Evolutionary conservation across 1,140 invertebrate genomes (phyloP).

Genomic region (Ceratina calcarata): DNA sequence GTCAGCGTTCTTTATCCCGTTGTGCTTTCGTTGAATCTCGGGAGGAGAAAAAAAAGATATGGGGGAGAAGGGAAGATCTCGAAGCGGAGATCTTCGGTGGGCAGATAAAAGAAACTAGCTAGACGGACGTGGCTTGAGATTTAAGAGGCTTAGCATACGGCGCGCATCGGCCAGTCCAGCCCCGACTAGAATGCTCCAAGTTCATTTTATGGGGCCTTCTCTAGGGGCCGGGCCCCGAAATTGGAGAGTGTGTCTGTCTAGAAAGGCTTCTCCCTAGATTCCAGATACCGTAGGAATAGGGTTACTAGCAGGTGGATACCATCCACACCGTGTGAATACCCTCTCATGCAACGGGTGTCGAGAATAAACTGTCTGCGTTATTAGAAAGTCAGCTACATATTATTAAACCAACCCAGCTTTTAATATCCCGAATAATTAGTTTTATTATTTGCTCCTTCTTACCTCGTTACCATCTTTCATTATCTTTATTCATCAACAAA

Average conservation of each 20-base stretch:
- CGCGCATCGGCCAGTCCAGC: slow-evolving; percentile 26
- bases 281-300: slow-evolving; percentile 66
- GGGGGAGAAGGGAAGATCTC: slow-evolving; percentile 35
- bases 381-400: no score
- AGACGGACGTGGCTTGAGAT: slow-evolving; percentile 56
- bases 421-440: no score
- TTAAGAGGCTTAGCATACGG: slow-evolving; percentile 58
- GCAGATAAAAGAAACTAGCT: slow-evolving; percentile 46
- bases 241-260: slow-evolving; percentile 57
- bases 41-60: background rate
- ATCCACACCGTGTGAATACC: slow-evolving; percentile 51
- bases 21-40: slow-evolving; percentile 7
- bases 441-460: no score
- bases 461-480: no score
- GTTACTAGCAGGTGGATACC: slow-evolving; percentile 70
- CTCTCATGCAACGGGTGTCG: slow-evolving; percentile 58
- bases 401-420: no score
- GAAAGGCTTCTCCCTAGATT: slow-evolving; percentile 62
- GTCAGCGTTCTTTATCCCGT: slow-evolving; percentile 19
- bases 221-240: slow-evolving; percentile 58
- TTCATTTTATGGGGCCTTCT: slow-evolving; percentile 57
- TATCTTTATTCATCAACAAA: no score
- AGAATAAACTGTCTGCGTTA: slow-evolving; percentile 47
- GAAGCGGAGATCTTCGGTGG: slow-evolving; percentile 47
- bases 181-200: slow-evolving; percentile 48